Evolutionary conservation across 2,888 invertebrate species (phyloP), one percentile per base, ranked within the genome.

Genomic region (Rhodophaea formosa): DNA sequence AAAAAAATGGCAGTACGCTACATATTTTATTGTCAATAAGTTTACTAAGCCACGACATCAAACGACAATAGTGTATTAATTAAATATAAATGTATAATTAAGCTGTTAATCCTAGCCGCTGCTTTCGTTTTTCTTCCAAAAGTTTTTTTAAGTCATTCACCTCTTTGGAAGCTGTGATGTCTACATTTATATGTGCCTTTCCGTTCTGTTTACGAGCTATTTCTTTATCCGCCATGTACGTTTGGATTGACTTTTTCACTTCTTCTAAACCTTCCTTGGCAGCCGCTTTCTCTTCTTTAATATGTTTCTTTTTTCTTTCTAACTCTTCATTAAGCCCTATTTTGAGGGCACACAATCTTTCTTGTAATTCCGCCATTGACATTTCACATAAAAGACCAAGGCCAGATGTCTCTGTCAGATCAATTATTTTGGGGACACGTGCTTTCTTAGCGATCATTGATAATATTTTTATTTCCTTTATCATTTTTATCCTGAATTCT

Each of bases 321-420:
- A 94, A 68, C 70, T 93, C 92, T 58, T 93, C 91, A 61, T 90
- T 78, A 60, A 93, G 76, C 15, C 82, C 80, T 32, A 92, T 84
- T 75, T 92, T 93, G 66, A 92, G 78, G 23, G 86, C 69, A 55
- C 67, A 74, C 39, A 94, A 70, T 56, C 93, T 82, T 73, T 94
- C 93, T 70, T 93, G 92, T 53, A 94, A 71, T 77, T 94, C 94
- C 7, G 92, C 92, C 52, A 94, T 86, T 0, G 94, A 94, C 94
- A 94, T 94, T 84, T 94, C 94, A 74, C 93, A 93, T 29, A 94
- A 69, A 10, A 94, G 80, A 0, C 94, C 94, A 14, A 93, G 68
- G 44, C 93, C 93, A 30, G 92, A 84, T 14, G 92, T 85, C 77
- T 93, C 92, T 0, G 93, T 93, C 0, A 93, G 86, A 74, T 94